Percentiles rank a stretch among this genome's conserved stretches.
These are phyloP conservation scores for Megaceryle torquata DNA, from an alignment of 2,113 vertebrate species.

Conservation along the genomic window DNA sequence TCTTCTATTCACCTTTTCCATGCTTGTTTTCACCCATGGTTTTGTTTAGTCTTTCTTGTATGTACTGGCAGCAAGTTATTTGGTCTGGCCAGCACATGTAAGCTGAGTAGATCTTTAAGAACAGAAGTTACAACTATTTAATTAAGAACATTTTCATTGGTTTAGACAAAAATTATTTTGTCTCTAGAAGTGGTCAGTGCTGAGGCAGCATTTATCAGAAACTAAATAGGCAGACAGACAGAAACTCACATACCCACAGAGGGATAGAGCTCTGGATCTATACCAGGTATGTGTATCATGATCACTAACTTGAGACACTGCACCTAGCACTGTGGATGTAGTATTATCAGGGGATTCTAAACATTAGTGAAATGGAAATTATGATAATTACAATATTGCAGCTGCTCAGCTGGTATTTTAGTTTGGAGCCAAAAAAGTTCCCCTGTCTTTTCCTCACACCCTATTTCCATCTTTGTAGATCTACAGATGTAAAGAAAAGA, in stretches of 20 bases:
- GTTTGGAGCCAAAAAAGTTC: not conserved
- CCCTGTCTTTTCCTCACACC: not conserved
- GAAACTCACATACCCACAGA: not conserved
- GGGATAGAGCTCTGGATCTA: not conserved
- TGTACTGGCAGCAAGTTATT: not conserved
- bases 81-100: not conserved
- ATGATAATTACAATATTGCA: conserved; percentile 34
- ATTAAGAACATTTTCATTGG: not conserved
- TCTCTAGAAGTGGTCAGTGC: not conserved
- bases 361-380: conserved; percentile 23
- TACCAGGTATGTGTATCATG: not conserved
- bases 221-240: not conserved
- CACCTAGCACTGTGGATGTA: not conserved
- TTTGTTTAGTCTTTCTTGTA: not conserved
- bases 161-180: not conserved
- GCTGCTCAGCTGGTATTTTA: not conserved
- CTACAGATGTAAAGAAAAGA: not conserved
- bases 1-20: not conserved
- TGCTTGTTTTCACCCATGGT: not conserved
- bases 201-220: not conserved
- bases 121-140: not conserved
- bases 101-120: not conserved
- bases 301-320: not conserved
- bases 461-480: not conserved
- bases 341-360: not conserved